Percentiles rank a stretch among this genome's conserved stretches.
Conservation (phyloP, 2,888 invertebrate species). For the Trypoxylon attenuatum region DNA sequence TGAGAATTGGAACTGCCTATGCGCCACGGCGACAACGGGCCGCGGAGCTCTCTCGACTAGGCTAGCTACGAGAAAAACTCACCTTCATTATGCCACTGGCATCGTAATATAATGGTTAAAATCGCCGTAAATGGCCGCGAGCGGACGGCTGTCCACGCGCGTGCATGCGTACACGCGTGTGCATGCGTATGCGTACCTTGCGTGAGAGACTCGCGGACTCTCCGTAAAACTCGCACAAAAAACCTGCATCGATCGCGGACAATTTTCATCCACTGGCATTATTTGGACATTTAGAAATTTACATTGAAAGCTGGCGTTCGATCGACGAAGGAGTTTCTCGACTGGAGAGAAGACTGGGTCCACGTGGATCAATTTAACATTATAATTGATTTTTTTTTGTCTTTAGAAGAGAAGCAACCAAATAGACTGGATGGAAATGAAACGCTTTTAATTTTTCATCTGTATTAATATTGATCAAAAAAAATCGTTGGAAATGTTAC, state of each 20-base stretch:
- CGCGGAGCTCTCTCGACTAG: constrained; percentile 47
- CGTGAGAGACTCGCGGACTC: constrained; percentile 42
- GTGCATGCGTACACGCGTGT: constrained; percentile 39
- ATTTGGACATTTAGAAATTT: not conserved
- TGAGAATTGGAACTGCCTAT: constrained; percentile 71
- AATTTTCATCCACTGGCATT: constrained; percentile 15
- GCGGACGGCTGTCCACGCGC: constrained; percentile 50
- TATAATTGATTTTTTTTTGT: not conserved
- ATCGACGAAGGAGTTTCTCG: no score
- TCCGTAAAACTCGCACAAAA: constrained; percentile 40
- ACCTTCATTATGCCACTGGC: constrained; percentile 71
- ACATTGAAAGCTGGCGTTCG: no score
- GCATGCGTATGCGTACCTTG: constrained; percentile 30
- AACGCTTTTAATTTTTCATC: no score
- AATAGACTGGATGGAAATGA: no score
- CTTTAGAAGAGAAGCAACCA: not conserved
- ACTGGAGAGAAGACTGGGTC: not conserved
- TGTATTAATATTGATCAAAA: no score
- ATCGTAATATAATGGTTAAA: constrained; percentile 72
- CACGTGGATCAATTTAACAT: not conserved
- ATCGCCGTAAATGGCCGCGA: constrained; percentile 70
- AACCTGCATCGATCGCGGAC: constrained; percentile 21
- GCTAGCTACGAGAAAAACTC: constrained; percentile 66
- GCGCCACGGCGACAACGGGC: constrained; percentile 55
- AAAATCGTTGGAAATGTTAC: no score